A percentile compares a stretch with the other conserved stretches of the same genome.
Conservation (phyloP, 2,113 vertebrate genomes). For the Lichenostomus cassidix region DNA sequence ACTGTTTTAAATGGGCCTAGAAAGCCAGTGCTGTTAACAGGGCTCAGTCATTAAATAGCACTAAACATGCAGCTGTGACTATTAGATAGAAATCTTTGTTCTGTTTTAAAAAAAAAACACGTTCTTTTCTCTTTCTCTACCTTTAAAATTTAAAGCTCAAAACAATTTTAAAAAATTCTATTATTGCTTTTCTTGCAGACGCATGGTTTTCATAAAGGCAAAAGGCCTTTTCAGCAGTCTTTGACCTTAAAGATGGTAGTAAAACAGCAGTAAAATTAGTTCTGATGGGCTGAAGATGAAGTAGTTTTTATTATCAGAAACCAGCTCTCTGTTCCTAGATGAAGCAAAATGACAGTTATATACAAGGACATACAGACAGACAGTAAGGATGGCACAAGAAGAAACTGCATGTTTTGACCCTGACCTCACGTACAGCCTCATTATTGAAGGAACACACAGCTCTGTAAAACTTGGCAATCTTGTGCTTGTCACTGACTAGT, state of each 20-base stretch:
- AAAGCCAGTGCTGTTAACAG: background rate
- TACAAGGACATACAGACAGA: background rate
- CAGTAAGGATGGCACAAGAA: background rate
- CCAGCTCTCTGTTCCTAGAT: background rate
- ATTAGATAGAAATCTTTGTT: background rate
- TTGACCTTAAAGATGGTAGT: background rate
- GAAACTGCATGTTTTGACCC: background rate
- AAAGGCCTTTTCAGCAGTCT: background rate
- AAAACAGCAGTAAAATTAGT: background rate
- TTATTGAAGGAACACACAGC: background rate
- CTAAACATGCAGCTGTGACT: background rate
- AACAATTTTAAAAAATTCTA: background rate
- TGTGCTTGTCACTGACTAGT: background rate
- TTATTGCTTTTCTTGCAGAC: background rate
- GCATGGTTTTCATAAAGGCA: background rate
- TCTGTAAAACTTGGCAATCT: background rate
- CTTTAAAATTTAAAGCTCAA: background rate
- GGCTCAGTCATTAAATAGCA: background rate
- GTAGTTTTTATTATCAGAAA: background rate
- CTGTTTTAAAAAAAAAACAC: background rate
- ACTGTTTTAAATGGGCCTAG: background rate
- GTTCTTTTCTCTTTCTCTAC: background rate
- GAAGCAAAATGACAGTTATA: background rate
- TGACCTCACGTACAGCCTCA: background rate
- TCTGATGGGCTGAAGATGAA: background rate